Percentiles rank a stretch among this genome's conserved stretches.
Evolutionary conservation across 2,113 vertebrate genomes (phyloP).

Genomic region (Carlito syrichta): DNA sequence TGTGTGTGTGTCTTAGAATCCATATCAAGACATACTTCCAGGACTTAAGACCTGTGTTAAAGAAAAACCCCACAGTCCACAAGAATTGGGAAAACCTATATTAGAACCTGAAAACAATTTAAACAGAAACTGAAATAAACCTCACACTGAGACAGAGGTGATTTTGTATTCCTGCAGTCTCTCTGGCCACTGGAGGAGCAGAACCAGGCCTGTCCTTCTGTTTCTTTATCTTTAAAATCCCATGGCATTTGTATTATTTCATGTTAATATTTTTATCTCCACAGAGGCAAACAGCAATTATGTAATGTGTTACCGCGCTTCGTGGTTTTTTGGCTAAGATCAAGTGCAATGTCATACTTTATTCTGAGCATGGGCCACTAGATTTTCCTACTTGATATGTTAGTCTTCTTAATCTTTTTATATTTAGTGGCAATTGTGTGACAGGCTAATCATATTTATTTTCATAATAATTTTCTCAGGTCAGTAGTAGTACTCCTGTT

Average conservation of each 20-base stretch:
- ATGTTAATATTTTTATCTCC: neutral
- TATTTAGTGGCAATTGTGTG: neutral
- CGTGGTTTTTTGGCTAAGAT: too few species aligned
- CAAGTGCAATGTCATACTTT: too few species aligned
- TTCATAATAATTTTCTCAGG: neutral
- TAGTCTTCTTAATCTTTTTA: neutral
- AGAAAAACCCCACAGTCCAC: neutral
- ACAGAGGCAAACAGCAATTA: neutral
- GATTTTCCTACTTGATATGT: neutral
- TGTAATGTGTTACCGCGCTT: too few species aligned
- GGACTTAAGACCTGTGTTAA: neutral
- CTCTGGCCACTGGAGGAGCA: neutral
- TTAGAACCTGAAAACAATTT: neutral
- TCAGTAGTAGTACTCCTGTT: neutral
- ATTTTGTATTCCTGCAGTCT: neutral
- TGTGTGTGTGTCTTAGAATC: neutral
- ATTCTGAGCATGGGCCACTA: neutral
- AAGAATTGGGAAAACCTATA: neutral
- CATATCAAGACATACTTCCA: neutral
- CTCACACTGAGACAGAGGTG: neutral
- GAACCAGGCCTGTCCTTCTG: neutral
- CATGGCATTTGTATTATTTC: neutral
- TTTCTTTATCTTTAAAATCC: neutral
- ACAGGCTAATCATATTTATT: neutral
- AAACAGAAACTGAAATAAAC: neutral